Base-by-base conservation (phyloP, 2,888 invertebrate genomes). In the Timema cristinae region DNA sequence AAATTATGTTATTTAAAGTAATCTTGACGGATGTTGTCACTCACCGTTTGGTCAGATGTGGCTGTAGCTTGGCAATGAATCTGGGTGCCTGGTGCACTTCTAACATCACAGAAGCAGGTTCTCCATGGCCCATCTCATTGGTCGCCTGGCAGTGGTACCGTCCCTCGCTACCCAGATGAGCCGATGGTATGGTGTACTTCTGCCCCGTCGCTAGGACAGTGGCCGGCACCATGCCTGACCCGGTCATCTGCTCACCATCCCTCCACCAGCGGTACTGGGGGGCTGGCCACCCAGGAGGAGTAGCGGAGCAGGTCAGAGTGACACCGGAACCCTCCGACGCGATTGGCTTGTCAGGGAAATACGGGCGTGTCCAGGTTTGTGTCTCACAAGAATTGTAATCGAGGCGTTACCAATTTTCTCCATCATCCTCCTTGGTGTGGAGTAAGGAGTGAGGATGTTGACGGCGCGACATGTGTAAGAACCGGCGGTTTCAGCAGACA, bases 241-340 rank as follows among this genome's bases (percentile, higher is more conserved):
- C 85, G 15, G 84, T 82, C 8, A 89, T 86, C 6, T 87, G 87
- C 2, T 85, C 86, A 74, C 90, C 90, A 78, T 93, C 92, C 71
- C 91, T 88, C 86, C 93, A 94, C 96, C 96, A 96, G 72, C 93
- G 88, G 82, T 91, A 96, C 79, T 92, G 91, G 0, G 96, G 94
- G 48, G 91, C 91, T 0, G 96, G 96, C 91, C 94, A 95, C n/a
- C 96, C 96, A 0, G 94, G 93, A 0, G 96, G 96, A 76, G 89
- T 90, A 0, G 95, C 94, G 59, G 90, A 90, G 79, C 96, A 96
- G 0, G 92, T 93, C 13, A 94, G 85, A 2, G 92, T 94, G 2
- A 93, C 92, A 0, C 91, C 89, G 5, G 91, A 87, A 4, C 93
- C 94, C 79, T 95, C 94, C 72, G 92, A 91, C 6, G 94, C 93